Conservation (phyloP, 2,797 vertebrate species). For the Falco rusticolus region DNA sequence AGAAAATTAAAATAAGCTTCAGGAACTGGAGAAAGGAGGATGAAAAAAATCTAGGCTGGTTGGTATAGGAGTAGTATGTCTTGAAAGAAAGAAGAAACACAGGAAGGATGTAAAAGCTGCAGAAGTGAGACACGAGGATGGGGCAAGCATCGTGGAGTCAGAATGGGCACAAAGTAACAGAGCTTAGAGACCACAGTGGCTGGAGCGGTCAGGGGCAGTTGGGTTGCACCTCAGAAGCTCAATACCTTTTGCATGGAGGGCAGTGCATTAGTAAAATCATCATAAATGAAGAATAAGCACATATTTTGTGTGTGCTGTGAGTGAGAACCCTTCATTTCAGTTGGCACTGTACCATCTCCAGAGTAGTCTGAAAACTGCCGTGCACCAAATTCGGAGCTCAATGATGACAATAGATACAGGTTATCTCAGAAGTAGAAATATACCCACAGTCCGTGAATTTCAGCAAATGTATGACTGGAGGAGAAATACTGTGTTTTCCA, state of each 20-base stretch:
- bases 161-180: not conserved
- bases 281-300: not conserved
- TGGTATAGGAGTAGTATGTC: not conserved
- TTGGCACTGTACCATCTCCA: not conserved
- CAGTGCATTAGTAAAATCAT: not conserved
- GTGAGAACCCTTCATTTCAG: not conserved
- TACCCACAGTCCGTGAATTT: not conserved
- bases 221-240: not conserved
- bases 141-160: not conserved
- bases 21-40: not conserved
- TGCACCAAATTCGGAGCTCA: not conserved
- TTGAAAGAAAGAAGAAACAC: not conserved
- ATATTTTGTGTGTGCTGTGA: not conserved
- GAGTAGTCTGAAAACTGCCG: not conserved
- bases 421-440: not conserved
- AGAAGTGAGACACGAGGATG: not conserved
- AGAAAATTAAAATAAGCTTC: not conserved
- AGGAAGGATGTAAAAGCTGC: not conserved
- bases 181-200: not conserved
- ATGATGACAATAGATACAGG: not conserved
- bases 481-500: not conserved
- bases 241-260: accelerated
- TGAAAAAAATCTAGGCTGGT: not conserved
- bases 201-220: not conserved
- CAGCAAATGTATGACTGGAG: not conserved